phyloP scores from a whole-genome alignment of 2,113 vertebrate species.

The Myrmecophaga tridactyla region DNA sequence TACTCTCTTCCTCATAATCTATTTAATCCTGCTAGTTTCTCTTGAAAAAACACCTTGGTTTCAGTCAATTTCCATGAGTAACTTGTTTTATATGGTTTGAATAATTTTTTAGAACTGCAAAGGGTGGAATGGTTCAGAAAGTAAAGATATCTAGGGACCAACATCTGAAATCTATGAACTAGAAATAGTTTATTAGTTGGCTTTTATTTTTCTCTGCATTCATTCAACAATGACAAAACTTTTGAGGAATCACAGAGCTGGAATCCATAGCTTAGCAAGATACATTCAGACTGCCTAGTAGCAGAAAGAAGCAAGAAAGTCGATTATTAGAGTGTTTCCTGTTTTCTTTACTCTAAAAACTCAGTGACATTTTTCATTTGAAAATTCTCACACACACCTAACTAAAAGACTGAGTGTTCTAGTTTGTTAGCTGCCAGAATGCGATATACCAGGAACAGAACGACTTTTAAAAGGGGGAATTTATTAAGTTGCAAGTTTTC shows the following conservation, averaged over 20 bases:
- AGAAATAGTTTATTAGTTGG: background rate
- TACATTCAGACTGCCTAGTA: background rate
- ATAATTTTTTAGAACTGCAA: background rate
- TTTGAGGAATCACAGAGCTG: background rate
- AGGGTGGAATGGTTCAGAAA: background rate
- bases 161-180: background rate
- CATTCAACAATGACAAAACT: background rate
- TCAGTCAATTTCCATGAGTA: background rate
- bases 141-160: background rate
- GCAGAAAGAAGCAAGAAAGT: background rate
- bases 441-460: no score
- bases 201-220: background rate
- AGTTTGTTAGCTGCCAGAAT: no score
- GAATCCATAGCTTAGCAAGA: background rate
- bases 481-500: no score
- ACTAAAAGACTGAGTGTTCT: no score
- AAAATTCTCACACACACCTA: background rate
- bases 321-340: background rate
- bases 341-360: background rate
- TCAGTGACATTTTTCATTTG: background rate
- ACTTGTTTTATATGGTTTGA: background rate
- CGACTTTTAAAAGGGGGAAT: no score
- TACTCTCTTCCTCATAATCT: background rate
- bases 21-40: background rate
- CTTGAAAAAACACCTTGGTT: background rate